Percentiles rank a stretch among this genome's conserved stretches.
Conservation (phyloP, 1,140 invertebrate species). For the Eurosta solidaginis region DNA sequence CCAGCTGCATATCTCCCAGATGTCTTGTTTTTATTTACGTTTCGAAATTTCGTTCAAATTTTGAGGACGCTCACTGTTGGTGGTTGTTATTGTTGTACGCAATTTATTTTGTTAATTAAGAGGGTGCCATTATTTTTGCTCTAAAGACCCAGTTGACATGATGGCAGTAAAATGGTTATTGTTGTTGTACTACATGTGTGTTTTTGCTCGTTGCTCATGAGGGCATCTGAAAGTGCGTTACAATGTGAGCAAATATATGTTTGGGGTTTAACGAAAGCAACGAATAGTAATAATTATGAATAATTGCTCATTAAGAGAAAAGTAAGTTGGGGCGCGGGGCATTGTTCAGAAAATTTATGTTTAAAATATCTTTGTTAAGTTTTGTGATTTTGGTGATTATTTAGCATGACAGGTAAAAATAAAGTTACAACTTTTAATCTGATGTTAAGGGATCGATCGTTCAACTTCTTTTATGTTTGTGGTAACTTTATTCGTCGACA, state of each 20-base stretch:
- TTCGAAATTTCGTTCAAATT: too few species aligned
- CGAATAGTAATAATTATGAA: neutral
- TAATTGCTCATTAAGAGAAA: neutral
- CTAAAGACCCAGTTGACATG: slow-evolving; percentile 7
- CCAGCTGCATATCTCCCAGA: neutral
- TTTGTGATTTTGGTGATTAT: neutral
- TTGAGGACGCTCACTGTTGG: too few species aligned
- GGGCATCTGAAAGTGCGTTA: neutral
- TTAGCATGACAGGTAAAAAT: too few species aligned
- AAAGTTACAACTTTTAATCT: too few species aligned
- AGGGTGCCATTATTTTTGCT: neutral
- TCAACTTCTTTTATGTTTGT: too few species aligned
- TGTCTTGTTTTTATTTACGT: too few species aligned
- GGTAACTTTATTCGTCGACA: too few species aligned
- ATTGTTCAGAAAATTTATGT: neutral
- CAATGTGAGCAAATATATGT: too few species aligned
- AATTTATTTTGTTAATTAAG: slow-evolving; percentile 26
- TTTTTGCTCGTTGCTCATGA: neutral
- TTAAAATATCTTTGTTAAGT: neutral
- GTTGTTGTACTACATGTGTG: neutral
- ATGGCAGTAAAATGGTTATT: neutral
- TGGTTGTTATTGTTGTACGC: neutral
- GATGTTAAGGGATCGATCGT: too few species aligned
- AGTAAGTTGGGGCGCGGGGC: neutral
- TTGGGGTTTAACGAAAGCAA: neutral